Evolutionary conservation across 1,140 invertebrate genomes (phyloP).

Genomic region (Gryllus bimaculatus): DNA sequence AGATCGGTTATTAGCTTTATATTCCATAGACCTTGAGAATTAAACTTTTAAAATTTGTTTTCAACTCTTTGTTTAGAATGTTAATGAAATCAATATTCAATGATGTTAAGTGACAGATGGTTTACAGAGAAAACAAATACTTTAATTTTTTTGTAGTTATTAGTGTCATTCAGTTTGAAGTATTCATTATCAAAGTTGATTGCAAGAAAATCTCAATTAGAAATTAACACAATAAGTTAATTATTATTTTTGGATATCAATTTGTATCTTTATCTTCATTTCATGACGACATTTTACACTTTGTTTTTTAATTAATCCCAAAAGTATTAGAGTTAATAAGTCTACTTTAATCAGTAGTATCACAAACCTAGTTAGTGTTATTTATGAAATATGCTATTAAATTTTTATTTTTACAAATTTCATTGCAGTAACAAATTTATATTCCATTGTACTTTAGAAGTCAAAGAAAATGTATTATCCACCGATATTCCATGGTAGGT

Average conservation of each 20-base stretch:
- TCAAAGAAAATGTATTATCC: no score
- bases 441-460: no score
- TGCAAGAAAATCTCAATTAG: no score
- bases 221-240: no score
- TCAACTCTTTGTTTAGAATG: not conserved
- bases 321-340: no score
- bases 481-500: no score
- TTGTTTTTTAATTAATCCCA: no score
- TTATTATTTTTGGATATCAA: not conserved
- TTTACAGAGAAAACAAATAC: not conserved
- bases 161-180: slow-evolving; percentile 11
- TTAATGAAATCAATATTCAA: not conserved
- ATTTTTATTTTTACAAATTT: no score
- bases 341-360: no score
- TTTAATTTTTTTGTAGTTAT: slow-evolving; percentile 18
- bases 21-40: not conserved
- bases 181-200: not conserved
- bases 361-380: no score
- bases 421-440: no score
- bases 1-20: slow-evolving; percentile 22
- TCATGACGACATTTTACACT: not conserved
- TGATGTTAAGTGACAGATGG: not conserved
- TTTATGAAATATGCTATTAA: no score
- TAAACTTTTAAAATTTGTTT: not conserved
- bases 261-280: not conserved